Conservation (phyloP, 2,797 vertebrate genomes). For the Tarsius wallacei region DNA sequence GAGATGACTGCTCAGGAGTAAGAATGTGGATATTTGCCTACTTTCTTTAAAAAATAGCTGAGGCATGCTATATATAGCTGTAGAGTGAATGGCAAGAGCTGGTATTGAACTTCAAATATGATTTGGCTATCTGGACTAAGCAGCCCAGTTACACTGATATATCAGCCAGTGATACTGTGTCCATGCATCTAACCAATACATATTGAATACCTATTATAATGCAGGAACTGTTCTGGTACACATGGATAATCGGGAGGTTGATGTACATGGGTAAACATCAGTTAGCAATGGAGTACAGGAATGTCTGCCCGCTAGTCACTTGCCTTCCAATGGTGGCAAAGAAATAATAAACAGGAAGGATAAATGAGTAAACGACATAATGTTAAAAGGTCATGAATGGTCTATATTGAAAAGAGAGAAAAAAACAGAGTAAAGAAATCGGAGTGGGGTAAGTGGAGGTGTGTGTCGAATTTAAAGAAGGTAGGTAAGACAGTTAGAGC, state of each 20-base stretch:
- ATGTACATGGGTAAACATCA: background rate
- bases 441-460: fast-evolving
- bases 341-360: background rate
- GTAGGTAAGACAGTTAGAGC: background rate
- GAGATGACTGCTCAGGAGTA: no score
- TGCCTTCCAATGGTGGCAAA: background rate
- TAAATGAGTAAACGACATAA: background rate
- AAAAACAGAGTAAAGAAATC: background rate
- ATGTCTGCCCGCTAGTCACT: background rate
- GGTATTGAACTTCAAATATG: background rate
- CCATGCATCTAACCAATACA: background rate
- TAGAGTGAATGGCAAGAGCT: background rate
- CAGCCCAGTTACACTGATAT: background rate
- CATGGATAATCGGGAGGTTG: background rate
- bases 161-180: background rate
- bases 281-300: background rate
- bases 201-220: background rate
- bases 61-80: background rate
- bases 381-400: background rate
- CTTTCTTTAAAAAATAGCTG: background rate
- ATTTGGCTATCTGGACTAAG: background rate
- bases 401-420: background rate
- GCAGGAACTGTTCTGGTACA: background rate
- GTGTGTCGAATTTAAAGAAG: background rate
- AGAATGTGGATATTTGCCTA: background rate